Base-by-base conservation (phyloP, 2,888 invertebrate species). In the Eupelmus urozonus region DNA sequence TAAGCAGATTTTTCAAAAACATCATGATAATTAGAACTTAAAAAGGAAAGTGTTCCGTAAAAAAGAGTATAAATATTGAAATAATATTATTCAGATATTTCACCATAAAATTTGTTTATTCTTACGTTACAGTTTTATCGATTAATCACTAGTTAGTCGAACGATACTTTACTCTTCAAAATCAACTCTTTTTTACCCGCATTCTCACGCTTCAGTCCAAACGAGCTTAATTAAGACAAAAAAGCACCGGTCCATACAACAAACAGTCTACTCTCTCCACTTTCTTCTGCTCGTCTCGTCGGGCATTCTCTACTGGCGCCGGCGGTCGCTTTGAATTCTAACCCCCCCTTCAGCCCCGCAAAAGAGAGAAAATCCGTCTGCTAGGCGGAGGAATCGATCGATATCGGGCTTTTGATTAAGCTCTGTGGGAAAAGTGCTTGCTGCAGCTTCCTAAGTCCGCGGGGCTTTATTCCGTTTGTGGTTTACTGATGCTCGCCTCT, bases 351-450 rank as follows among this genome's bases (percentile, higher is more conserved):
- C 34, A 34, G 34, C 9, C 34, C 34, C 34, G 9, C 16, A 13
- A 0, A 25, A 25, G 1, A 9, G 45, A 57, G 66, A 40, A 67
- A 67, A 40, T 60, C 25, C 60, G 20, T n/a, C n/a, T n/a, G n/a
- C n/a, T n/a, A 7, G 18, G 20, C 7, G 11, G 0, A 27, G 20
- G 11, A 13, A 11, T 59, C 72, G 67, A 78, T 73, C 62, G 73
- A 73, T 73, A 40, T 51, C 60, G 57, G 49, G 59, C 59, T 74
- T 78, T 74, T 70, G 69, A 74, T 78, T 69, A 72, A 69, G 73
- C 63, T 57, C 49, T 23, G 45, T 57, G 70, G 59, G 69, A 74
- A 70, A 51, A 60, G 51, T 42, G 51, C 55, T 18, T 1, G n/a
- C 23, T 18, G 4, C 7, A 7, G 20, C 42, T 20, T 20, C 4